Conservation (phyloP, 2,888 invertebrate species). For the Leptothorax acervorum region DNA sequence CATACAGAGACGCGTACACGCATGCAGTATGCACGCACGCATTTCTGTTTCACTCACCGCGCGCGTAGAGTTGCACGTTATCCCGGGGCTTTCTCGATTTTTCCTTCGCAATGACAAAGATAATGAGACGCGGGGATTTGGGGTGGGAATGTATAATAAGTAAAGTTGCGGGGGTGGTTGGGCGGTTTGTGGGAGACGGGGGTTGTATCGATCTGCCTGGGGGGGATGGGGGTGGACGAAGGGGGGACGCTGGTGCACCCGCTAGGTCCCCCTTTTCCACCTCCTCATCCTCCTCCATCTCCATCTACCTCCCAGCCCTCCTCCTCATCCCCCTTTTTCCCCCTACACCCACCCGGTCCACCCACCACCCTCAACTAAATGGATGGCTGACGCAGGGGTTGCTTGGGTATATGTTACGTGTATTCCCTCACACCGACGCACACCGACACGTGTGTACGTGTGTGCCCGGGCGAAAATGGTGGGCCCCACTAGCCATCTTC, state of each 20-base stretch:
- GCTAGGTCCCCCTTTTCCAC: conserved; percentile 86
- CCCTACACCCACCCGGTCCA: conserved; percentile 88
- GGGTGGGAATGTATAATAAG: conserved; percentile 83
- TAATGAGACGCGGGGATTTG: conserved; percentile 83
- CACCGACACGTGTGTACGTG: conserved; percentile 47
- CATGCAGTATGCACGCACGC: background rate
- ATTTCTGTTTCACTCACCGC: conserved; percentile 28
- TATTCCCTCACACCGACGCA: conserved; percentile 66
- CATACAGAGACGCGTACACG: too few species aligned
- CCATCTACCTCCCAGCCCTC: conserved; percentile 85
- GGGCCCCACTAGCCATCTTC: conserved; percentile 87
- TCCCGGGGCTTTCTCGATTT: conserved; percentile 72
- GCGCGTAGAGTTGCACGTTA: conserved; percentile 18
- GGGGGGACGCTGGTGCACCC: conserved; percentile 77
- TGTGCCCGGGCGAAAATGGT: conserved; percentile 85
- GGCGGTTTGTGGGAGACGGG: conserved; percentile 79
- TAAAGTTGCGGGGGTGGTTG: conserved; percentile 80
- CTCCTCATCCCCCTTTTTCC: conserved; percentile 86
- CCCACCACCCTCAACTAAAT: conserved; percentile 87
- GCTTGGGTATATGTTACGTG: conserved; percentile 78
- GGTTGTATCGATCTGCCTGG: conserved; percentile 84
- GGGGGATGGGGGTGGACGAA: conserved; percentile 80
- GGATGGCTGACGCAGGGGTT: conserved; percentile 85
- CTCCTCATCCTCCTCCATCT: conserved; percentile 72
- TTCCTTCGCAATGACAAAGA: conserved; percentile 82